Percentiles rank a stretch among this genome's conserved stretches.
Evolutionary conservation across 2,113 vertebrate genomes (phyloP).

Genomic region (Apodemus sylvaticus): DNA sequence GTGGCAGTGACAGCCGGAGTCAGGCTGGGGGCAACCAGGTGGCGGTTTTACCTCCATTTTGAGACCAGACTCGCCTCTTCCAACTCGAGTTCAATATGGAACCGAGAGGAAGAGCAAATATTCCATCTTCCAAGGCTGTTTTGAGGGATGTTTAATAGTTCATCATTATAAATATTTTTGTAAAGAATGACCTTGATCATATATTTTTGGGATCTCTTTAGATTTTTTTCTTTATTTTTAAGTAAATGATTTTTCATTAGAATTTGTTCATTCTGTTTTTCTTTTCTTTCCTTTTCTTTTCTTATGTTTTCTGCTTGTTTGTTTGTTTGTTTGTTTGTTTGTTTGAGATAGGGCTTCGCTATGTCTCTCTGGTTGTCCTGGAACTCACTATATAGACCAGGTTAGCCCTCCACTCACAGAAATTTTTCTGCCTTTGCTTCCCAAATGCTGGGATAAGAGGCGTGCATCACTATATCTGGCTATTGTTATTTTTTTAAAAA

Average conservation of each 20-base stretch:
- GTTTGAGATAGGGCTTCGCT: neutral
- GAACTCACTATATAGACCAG: neutral
- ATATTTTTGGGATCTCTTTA: neutral
- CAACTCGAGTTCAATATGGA: too few relatives aligned
- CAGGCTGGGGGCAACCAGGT: too few relatives aligned
- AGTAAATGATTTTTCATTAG: slow-evolving; percentile 6
- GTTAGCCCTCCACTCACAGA: neutral
- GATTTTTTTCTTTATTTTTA: slow-evolving; percentile 12
- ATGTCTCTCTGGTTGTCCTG: neutral
- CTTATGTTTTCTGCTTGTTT: neutral
- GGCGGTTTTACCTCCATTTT: too few relatives aligned
- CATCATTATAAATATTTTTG: neutral
- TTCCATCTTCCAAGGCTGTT: too few relatives aligned
- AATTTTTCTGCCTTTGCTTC: neutral
- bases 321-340: neutral
- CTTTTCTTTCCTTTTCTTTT: too few relatives aligned
- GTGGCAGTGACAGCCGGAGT: too few relatives aligned
- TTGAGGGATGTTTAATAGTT: neutral
- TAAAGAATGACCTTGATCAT: neutral
- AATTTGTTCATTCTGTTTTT: neutral
- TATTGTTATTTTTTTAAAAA: neutral
- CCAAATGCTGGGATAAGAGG: neutral
- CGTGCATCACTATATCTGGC: neutral
- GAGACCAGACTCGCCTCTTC: too few relatives aligned
- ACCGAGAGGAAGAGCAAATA: too few relatives aligned